Conservation (phyloP, 2,797 vertebrate species). For the Peromyscus melanophrys region DNA sequence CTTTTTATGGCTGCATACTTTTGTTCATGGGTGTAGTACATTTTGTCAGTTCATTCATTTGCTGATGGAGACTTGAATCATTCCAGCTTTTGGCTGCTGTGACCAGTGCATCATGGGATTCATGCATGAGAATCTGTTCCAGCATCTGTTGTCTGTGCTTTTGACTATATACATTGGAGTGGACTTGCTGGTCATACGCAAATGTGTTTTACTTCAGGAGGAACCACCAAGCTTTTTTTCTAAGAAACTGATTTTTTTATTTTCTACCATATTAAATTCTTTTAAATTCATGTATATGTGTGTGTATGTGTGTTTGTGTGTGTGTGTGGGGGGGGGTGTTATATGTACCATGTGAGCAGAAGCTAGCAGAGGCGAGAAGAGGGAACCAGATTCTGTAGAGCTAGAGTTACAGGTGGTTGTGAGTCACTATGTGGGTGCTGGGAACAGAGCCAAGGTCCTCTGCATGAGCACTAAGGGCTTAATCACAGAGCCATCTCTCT, state of each 20-base stretch:
- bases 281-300: not conserved
- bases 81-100: not conserved
- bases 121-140: not conserved
- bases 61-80: no score
- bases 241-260: not conserved
- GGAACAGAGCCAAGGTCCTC: not conserved
- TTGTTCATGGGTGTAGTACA: no score
- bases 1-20: not conserved
- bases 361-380: not conserved
- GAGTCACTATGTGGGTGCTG: not conserved
- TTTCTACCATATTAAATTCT: not conserved
- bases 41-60: not conserved
- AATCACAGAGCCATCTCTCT: not conserved
- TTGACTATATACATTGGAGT: not conserved
- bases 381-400: not conserved
- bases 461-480: not conserved
- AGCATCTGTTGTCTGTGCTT: not conserved
- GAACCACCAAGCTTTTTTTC: not conserved
- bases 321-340: no score
- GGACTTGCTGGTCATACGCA: not conserved
- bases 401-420: not conserved
- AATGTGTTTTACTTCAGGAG: not conserved
- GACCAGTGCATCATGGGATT: not conserved
- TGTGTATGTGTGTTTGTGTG: not conserved
- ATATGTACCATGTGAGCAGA: not conserved